phyloP scores from a whole-genome alignment of 2,797 vertebrate genomes.

The Miichthys miiuy region DNA sequence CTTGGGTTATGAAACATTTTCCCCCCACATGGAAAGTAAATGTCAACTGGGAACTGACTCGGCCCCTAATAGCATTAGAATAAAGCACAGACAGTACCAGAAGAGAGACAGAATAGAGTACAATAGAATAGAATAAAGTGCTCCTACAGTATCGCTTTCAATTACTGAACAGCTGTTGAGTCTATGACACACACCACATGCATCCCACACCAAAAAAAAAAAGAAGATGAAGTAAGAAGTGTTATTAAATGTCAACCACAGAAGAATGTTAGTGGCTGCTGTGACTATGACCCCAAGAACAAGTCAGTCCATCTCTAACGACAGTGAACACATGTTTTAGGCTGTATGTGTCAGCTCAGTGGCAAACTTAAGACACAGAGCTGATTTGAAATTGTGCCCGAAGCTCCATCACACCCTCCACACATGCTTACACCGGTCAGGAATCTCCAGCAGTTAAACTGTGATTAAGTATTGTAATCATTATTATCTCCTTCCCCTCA shows the following conservation, averaged over 20 bases:
- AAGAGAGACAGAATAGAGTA: not conserved
- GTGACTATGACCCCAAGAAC: not conserved
- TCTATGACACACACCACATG: slow-evolving; percentile 47
- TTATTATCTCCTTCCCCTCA: slow-evolving; percentile 24
- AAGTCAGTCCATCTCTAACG: not conserved
- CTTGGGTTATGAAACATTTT: slow-evolving; percentile 4
- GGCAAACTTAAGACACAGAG: not conserved
- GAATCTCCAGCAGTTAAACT: slow-evolving; percentile 38
- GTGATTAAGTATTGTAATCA: slow-evolving; percentile 49
- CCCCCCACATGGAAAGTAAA: slow-evolving; percentile 12
- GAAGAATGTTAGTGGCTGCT: not conserved
- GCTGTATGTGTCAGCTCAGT: not conserved
- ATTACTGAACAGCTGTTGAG: slow-evolving; percentile 58
- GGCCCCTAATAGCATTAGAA: slow-evolving; percentile 16
- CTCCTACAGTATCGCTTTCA: slow-evolving; percentile 23
- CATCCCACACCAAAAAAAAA: not conserved
- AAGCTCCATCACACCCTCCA: slow-evolving; percentile 23
- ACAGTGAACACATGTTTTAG: not conserved
- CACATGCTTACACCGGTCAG: slow-evolving; percentile 36
- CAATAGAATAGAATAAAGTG: not conserved
- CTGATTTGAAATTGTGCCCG: slow-evolving; percentile 25
- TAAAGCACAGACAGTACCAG: slow-evolving; percentile 14
- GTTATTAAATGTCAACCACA: slow-evolving; percentile 5
- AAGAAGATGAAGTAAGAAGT: not conserved
- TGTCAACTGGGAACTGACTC: slow-evolving; percentile 11